Conservation (phyloP, 1,140 invertebrate species). For the Drosophila virilis region DNA sequence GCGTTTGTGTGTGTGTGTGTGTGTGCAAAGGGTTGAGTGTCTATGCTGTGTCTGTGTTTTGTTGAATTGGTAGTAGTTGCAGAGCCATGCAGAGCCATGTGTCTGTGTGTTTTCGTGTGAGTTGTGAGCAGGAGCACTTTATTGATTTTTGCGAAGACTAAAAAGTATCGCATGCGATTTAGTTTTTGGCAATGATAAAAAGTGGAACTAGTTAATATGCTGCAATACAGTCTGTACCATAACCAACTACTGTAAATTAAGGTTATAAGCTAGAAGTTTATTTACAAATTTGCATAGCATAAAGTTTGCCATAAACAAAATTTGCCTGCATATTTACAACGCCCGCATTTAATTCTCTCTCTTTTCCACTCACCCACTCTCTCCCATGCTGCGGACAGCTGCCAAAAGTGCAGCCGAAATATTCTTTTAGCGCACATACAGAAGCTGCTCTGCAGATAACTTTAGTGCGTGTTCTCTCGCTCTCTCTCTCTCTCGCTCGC, state of each 20-base stretch:
- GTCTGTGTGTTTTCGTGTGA: slow-evolving; percentile 11
- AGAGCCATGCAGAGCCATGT: slow-evolving; percentile 6
- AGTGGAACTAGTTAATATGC: background rate
- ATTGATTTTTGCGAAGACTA: slow-evolving; percentile 60
- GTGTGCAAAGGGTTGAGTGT: slow-evolving; percentile 47
- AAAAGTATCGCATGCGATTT: slow-evolving; percentile 52
- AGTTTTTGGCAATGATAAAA: slow-evolving; percentile 33
- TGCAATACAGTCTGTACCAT: background rate
- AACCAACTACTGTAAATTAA: slow-evolving; percentile 13
- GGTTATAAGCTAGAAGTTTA: slow-evolving; percentile 21
- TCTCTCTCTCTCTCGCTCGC: background rate
- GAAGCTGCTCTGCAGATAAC: slow-evolving; percentile 14
- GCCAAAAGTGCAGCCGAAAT: slow-evolving; percentile 39
- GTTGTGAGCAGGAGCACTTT: slow-evolving; percentile 40
- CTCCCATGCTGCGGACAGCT: slow-evolving; percentile 17
- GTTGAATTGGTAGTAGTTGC: slow-evolving; percentile 36
- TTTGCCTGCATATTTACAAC: slow-evolving; percentile 38
- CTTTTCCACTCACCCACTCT: background rate
- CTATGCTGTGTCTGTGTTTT: slow-evolving; percentile 17
- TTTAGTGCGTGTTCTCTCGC: background rate
- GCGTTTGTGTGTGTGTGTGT: slow-evolving; percentile 3
- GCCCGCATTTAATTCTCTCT: slow-evolving; percentile 1
- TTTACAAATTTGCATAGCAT: slow-evolving; percentile 20
- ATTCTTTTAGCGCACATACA: slow-evolving; percentile 16
- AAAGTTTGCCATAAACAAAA: slow-evolving; percentile 24